Conservation (phyloP, 2,797 vertebrate species). For the Lophius americanus region DNA sequence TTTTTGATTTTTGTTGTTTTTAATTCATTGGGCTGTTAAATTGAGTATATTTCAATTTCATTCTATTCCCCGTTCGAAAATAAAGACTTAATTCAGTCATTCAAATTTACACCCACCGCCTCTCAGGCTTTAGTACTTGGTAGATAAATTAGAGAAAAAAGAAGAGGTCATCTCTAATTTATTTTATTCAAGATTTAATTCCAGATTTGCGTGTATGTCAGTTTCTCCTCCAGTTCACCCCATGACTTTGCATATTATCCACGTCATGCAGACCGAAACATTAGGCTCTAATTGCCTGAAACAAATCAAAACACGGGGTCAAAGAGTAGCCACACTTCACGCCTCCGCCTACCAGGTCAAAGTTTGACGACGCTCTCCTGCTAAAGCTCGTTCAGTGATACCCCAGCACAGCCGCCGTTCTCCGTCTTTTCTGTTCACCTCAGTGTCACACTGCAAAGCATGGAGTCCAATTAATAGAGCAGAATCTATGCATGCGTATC, state of each 20-base stretch:
- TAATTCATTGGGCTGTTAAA: no score
- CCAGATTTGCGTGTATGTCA: no score
- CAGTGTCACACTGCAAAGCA: constrained; percentile 59
- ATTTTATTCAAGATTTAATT: no score
- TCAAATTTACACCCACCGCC: no score
- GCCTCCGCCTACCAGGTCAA: constrained; percentile 41
- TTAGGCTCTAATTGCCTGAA: constrained; percentile 47
- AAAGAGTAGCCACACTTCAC: constrained; percentile 38
- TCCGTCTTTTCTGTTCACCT: constrained; percentile 50
- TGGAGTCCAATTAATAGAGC: constrained; percentile 73
- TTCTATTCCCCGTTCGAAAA: no score
- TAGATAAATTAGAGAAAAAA: no score
- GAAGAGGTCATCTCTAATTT: no score
- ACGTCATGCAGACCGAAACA: constrained; percentile 21
- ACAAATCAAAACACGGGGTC: constrained; percentile 62
- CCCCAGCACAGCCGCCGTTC: constrained; percentile 36
- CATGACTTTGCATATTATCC: constrained; percentile 12
- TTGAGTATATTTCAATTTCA: no score
- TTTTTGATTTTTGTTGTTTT: no score
- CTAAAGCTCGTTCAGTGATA: constrained; percentile 53
- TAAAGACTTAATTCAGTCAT: no score
- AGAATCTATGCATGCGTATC: constrained; percentile 66
- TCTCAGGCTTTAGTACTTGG: no score
- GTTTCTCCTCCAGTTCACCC: constrained; percentile 1
- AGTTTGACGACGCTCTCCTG: constrained; percentile 46